Evolutionary conservation across 2,797 vertebrate genomes (phyloP).

Genomic region (Eleutherodactylus coqui): DNA sequence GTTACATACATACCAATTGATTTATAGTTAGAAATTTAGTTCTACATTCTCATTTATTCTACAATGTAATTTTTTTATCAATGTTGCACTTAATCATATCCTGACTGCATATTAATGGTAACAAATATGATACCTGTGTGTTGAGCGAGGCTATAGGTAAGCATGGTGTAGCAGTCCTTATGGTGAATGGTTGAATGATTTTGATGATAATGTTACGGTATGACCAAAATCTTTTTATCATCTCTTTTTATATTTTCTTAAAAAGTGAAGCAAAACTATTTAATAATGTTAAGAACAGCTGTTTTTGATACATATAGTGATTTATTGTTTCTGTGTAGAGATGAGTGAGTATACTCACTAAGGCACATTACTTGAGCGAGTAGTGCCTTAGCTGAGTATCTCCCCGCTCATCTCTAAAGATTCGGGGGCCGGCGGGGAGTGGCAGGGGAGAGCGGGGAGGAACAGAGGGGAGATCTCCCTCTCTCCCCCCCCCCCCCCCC

Average conservation of each 20-base stretch:
- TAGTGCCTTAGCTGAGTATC: no score
- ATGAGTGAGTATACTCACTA: no score
- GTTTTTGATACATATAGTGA: not conserved
- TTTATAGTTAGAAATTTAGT: constrained; percentile 88
- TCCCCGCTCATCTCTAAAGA: no score
- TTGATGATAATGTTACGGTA: constrained; percentile 10
- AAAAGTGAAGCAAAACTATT: not conserved
- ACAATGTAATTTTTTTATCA: constrained; percentile 87
- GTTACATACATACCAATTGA: constrained; percentile 85
- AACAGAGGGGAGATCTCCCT: no score
- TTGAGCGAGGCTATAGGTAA: constrained; percentile 75
- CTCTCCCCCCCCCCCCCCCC: no score
- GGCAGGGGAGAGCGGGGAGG: no score
- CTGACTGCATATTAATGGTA: constrained; percentile 90
- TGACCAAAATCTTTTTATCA: not conserved
- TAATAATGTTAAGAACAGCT: not conserved
- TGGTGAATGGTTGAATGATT: constrained; percentile 70
- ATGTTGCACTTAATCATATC: constrained; percentile 86
- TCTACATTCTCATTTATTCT: constrained; percentile 89
- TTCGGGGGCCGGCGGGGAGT: no score
- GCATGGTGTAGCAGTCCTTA: constrained; percentile 76
- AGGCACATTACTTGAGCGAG: no score
- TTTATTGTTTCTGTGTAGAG: no score
- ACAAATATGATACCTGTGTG: constrained; percentile 86
- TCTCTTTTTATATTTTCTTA: not conserved